These are phyloP conservation scores for Monochamus alternatus DNA, from an alignment of 2,888 invertebrate species.

Conservation along the genomic window DNA sequence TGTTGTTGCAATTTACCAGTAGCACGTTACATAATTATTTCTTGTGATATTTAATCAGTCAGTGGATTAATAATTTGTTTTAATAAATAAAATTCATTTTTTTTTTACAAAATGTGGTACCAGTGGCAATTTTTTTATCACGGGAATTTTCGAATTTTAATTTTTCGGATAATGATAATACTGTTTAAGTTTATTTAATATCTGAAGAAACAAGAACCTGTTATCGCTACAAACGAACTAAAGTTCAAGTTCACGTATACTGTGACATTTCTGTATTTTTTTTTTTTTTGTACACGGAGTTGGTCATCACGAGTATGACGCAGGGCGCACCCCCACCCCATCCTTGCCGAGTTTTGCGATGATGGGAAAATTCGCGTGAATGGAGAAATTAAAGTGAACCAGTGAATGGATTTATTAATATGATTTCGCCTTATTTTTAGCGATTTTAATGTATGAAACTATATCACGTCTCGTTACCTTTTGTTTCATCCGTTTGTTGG, in stretches of 20 bases:
- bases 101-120: too few relatives aligned
- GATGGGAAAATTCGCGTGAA: not conserved
- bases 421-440: slow-evolving; percentile 17
- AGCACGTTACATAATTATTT: too few relatives aligned
- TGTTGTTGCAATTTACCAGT: too few relatives aligned
- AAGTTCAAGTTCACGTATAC: not conserved
- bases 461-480: slow-evolving; percentile 18
- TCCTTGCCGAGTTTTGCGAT: not conserved
- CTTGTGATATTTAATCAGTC: too few relatives aligned
- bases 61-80: too few relatives aligned
- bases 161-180: too few relatives aligned
- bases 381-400: slow-evolving; percentile 2
- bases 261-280: too few relatives aligned
- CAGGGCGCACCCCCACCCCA: not conserved
- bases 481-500: slow-evolving; percentile 30
- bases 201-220: not conserved
- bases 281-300: too few relatives aligned
- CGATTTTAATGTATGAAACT: slow-evolving; percentile 12
- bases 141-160: too few relatives aligned
- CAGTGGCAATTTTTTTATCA: too few relatives aligned
- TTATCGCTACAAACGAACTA: not conserved
- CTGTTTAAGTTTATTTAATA: too few relatives aligned
- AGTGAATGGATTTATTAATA: slow-evolving; percentile 1
- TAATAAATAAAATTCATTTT: too few relatives aligned
- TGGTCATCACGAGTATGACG: not conserved